These are phyloP conservation scores for Masticophis lateralis DNA, from an alignment of 2,797 vertebrate species.

Conservation along the genomic window DNA sequence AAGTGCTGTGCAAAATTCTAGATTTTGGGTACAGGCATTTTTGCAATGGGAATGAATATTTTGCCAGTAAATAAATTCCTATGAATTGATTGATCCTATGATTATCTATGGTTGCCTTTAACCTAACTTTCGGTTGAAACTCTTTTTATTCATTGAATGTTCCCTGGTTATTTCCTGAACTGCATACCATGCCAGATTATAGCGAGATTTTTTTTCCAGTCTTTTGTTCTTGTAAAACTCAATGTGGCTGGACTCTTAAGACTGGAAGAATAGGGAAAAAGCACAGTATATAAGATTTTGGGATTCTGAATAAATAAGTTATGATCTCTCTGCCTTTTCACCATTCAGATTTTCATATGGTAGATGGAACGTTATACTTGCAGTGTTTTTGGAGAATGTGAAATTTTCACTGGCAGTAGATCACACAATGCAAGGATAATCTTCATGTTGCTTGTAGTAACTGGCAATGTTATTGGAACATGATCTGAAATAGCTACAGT, in stretches of 20 bases:
- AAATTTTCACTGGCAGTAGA: background rate
- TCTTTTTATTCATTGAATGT: background rate
- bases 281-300: background rate
- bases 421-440: accelerated
- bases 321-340: background rate
- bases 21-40: background rate
- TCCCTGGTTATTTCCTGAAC: background rate
- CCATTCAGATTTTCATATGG: background rate
- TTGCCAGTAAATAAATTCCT: background rate
- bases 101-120: background rate
- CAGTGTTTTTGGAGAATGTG: background rate
- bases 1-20: background rate
- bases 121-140: background rate
- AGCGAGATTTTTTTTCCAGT: background rate
- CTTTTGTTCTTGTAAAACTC: background rate
- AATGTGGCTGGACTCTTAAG: background rate
- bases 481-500: background rate
- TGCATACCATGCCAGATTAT: background rate
- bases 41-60: background rate
- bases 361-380: background rate
- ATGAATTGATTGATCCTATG: background rate
- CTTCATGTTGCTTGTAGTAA: background rate
- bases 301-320: background rate
- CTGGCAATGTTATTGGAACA: background rate
- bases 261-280: background rate